These are phyloP conservation scores for Lutjanus campechanus DNA, from an alignment of 2,797 vertebrate genomes.

Conservation along the genomic window DNA sequence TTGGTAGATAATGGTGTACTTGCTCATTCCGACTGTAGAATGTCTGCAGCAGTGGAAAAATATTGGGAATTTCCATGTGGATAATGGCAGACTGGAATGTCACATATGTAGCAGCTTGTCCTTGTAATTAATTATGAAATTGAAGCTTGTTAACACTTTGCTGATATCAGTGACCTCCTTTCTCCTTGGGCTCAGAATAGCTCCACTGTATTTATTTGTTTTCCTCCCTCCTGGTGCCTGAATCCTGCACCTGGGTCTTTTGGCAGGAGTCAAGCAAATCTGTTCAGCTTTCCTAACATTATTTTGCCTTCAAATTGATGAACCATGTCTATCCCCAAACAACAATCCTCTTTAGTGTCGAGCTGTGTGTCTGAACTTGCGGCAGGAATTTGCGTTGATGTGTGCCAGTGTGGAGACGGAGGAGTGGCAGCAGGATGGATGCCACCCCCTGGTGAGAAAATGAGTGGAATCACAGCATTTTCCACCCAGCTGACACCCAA, in stretches of 20 bases:
- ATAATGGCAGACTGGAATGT: conserved; percentile 21
- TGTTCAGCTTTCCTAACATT: conserved; percentile 55
- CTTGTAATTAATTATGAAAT: conserved; percentile 40
- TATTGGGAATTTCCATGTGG: neutral
- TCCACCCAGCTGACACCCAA: conserved; percentile 76
- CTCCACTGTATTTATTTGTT: conserved; percentile 49
- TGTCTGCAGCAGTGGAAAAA: neutral
- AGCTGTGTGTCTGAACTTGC: conserved; percentile 55
- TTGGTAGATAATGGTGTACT: too few species aligned
- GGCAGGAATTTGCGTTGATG: conserved; percentile 53
- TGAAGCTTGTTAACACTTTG: conserved; percentile 38
- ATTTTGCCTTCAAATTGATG: conserved; percentile 60
- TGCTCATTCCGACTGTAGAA: neutral
- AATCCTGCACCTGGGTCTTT: conserved; percentile 62
- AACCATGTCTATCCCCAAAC: conserved; percentile 57
- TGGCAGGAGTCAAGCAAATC: conserved; percentile 61
- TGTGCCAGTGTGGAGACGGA: conserved; percentile 60
- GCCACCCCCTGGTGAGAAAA: conserved; percentile 72
- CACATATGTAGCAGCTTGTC: conserved; percentile 13
- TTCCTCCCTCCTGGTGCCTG: conserved; percentile 21
- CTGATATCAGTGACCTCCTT: conserved; percentile 48
- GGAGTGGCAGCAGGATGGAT: conserved; percentile 69
- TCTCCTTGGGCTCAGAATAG: conserved; percentile 40
- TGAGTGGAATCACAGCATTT: conserved; percentile 76
- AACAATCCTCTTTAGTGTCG: conserved; percentile 60